Evolutionary conservation across 1,140 invertebrate genomes (phyloP).

Genomic region (Panagrolaimus sp.): DNA sequence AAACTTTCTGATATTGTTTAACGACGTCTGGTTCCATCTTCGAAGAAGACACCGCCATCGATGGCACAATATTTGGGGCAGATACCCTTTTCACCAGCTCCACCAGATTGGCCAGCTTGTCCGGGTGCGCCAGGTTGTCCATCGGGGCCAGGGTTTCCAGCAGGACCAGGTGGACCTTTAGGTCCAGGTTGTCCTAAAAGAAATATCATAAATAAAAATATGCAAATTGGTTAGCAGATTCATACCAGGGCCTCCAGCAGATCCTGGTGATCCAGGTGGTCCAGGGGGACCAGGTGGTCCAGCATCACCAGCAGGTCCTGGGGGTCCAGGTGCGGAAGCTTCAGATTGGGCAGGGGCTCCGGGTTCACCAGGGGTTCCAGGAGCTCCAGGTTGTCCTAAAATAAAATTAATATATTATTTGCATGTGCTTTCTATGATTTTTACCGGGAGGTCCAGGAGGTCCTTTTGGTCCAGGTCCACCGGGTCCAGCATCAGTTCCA

Average conservation of each 20-base stretch:
- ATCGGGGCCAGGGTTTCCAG: conserved; percentile 46
- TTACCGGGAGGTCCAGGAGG: conserved; percentile 28
- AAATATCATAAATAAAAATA: no score
- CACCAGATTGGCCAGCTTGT: background rate
- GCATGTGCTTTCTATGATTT: conserved; percentile 46
- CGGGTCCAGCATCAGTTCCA: background rate
- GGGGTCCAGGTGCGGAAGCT: conserved; percentile 43
- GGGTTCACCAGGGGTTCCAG: conserved; percentile 34
- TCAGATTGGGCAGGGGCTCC: conserved; percentile 21
- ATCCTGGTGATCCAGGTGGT: conserved; percentile 37
- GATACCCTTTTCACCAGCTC: conserved; percentile 48
- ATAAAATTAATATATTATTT: no score
- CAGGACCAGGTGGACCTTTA: conserved; percentile 47
- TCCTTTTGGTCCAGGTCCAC: conserved; percentile 31
- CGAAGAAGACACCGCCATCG: conserved; percentile 47
- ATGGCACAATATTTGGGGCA: conserved; percentile 47
- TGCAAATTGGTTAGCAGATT: no score
- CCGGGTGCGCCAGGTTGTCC: conserved; percentile 27
- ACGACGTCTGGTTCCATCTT: conserved; percentile 40
- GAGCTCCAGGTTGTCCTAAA: no score
- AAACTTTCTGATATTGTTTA: no score
- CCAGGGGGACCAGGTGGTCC: conserved; percentile 40
- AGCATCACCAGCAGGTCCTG: conserved; percentile 36
- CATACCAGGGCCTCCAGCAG: no score
- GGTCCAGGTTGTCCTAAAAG: conserved; percentile 39